Conservation (phyloP, 2,797 vertebrate species). For the Chelidonichthys spinosus region DNA sequence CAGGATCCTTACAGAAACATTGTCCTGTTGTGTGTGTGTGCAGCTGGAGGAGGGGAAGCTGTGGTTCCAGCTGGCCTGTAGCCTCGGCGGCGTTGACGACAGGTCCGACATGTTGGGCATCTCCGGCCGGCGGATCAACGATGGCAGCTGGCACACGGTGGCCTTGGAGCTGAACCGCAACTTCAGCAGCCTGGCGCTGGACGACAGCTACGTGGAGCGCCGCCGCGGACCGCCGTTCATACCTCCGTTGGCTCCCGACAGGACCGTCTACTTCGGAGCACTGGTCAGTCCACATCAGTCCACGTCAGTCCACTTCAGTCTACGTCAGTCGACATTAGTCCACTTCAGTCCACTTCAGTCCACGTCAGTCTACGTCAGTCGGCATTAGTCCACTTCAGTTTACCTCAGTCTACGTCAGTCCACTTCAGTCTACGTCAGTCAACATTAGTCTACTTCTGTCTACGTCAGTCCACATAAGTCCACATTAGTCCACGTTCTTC, state of each 20-base stretch:
- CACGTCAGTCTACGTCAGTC: too few species aligned
- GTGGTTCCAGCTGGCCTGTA: constrained; percentile 94
- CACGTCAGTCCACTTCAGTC: too few species aligned
- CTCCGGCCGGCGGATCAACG: constrained; percentile 91
- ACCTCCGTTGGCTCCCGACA: constrained; percentile 85
- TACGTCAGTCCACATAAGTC: too few species aligned
- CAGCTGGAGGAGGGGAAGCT: constrained; percentile 95
- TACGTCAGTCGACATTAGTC: too few species aligned
- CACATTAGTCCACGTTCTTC: too few species aligned
- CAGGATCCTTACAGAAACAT: too few species aligned
- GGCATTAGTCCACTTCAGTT: too few species aligned
- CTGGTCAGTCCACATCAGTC: constrained; percentile 72
- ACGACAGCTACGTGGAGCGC: constrained; percentile 94
- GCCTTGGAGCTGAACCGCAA: constrained; percentile 93
- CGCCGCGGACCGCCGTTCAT: constrained; percentile 87
- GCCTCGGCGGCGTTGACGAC: constrained; percentile 68
- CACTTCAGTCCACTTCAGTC: too few species aligned
- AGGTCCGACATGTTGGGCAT: constrained; percentile 91
- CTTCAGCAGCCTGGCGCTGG: constrained; percentile 93
- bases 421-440: too few species aligned
- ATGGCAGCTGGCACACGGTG: constrained; percentile 96
- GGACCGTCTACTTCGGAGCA: constrained; percentile 93
- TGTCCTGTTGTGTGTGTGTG: constrained; percentile 3
- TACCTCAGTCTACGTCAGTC: too few species aligned
- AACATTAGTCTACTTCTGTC: too few species aligned